These are phyloP conservation scores for Perizoma flavofasciatum DNA, from an alignment of 2,888 invertebrate genomes.

Conservation along the genomic window DNA sequence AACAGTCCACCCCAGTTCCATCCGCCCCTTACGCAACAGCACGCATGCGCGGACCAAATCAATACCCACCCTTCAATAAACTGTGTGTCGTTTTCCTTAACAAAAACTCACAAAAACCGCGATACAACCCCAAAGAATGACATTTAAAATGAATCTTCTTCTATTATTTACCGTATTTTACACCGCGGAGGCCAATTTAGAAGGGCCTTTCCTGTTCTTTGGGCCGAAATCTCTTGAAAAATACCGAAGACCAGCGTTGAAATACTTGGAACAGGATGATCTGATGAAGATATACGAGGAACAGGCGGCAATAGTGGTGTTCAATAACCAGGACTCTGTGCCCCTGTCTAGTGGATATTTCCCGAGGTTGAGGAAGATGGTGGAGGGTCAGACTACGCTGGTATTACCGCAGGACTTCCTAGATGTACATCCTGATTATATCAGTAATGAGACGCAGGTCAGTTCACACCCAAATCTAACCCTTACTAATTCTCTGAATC, in stretches of 20 bases:
- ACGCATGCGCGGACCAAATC: conserved; percentile 39
- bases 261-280: conserved; percentile 80
- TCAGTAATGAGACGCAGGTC: conserved; percentile 85
- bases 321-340: conserved; percentile 83
- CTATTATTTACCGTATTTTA: conserved; percentile 42
- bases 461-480: conserved; percentile 15
- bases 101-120: conserved; percentile 6
- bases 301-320: conserved; percentile 83
- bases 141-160: conserved; percentile 33
- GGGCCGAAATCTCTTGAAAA: conserved; percentile 78
- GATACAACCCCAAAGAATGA: conserved; percentile 11
- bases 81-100: conserved; percentile 15
- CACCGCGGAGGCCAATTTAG: conserved; percentile 69
- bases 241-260: conserved; percentile 78
- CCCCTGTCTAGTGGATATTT: conserved; percentile 81
- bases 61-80: conserved; percentile 23
- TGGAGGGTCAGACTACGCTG: conserved; percentile 76
- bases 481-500: too few species aligned
- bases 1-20: background rate
- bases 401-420: conserved; percentile 84
- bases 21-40: conserved; percentile 6
- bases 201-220: conserved; percentile 85
- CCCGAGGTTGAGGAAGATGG: conserved; percentile 82
- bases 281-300: conserved; percentile 83
- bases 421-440: conserved; percentile 84